These are phyloP conservation scores for Gibbula magus DNA, from an alignment of 2,888 invertebrate genomes.

Conservation along the genomic window DNA sequence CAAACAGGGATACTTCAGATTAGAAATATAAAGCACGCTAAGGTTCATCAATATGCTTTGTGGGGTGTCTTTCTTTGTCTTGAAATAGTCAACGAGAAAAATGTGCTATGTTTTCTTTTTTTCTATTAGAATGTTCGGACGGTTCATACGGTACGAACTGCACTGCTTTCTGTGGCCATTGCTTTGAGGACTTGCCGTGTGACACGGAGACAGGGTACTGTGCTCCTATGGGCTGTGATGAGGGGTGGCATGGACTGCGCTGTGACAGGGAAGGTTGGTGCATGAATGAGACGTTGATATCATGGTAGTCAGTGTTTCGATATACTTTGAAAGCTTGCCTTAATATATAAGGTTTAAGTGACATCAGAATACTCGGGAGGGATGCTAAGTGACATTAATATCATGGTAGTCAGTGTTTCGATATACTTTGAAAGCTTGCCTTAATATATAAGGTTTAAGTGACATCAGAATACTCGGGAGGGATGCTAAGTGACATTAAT, in stretches of 20 bases:
- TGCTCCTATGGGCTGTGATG: background rate
- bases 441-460: too few species aligned
- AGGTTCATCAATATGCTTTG: too few species aligned
- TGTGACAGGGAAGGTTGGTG: background rate
- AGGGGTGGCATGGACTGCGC: background rate
- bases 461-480: too few species aligned
- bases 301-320: background rate
- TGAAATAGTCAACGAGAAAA: too few species aligned
- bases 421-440: too few species aligned
- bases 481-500: background rate
- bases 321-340: too few species aligned
- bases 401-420: background rate
- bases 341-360: too few species aligned
- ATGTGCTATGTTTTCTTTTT: background rate
- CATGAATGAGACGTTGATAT: background rate
- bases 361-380: too few species aligned
- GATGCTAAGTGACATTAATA: background rate
- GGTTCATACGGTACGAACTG: background rate
- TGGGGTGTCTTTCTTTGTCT: too few species aligned
- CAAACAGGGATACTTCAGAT: too few species aligned
- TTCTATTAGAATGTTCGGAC: background rate
- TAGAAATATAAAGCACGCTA: too few species aligned
- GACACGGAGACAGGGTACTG: background rate
- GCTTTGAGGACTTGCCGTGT: background rate
- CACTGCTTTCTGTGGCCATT: background rate